Base-by-base conservation (phyloP, 2,888 invertebrate species). In the Stenodera caucasica region DNA sequence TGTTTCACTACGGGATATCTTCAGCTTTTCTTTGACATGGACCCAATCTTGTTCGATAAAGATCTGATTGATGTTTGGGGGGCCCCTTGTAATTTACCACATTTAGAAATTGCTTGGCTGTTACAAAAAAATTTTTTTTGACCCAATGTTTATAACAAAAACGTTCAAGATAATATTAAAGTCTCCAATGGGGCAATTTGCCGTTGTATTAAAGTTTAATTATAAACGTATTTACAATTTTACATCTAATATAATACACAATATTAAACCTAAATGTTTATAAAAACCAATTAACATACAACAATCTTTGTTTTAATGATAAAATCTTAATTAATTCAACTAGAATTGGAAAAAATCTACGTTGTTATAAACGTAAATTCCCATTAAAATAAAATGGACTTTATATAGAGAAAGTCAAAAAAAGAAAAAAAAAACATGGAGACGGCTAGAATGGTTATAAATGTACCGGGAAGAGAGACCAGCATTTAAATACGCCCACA, bases 11-110 rank as follows among this genome's bases (percentile, higher is more conserved):
- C 45, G 3, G 45, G 45, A 21, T 45, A 45, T 45, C 45, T 45
- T 45, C 45, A 45, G 21, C 45, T 45, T 45, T 45, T 45, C 45
- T 45, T 45, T 45, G 45, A 45, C 45, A 45, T 12, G 11, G 21
- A 45, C 21, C 45, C 45, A 45, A 45, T 45, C 15, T 45, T 18
- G 18, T 21, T 45, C 21, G 45, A 45, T 45, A 45, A 45, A 14
- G 11, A 45, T 45, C 45, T 45, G 45, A 45, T 45, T 45, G 45
- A 45, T 45, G 45, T 45, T 45, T 11, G 21, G 5, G n/a, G n/a
- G n/a, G n/a, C n/a, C n/a, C 3, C 45, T 11, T 12, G 45, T 45
- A 45, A 45, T 45, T 45, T 45, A 45, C 21, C 4, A 45, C 45
- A 45, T 45, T 18, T 45, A 11, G 3, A 45, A 45, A 45, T 45